These are phyloP conservation scores for Lynx canadensis DNA, from an alignment of 2,113 vertebrate genomes.

Conservation along the genomic window DNA sequence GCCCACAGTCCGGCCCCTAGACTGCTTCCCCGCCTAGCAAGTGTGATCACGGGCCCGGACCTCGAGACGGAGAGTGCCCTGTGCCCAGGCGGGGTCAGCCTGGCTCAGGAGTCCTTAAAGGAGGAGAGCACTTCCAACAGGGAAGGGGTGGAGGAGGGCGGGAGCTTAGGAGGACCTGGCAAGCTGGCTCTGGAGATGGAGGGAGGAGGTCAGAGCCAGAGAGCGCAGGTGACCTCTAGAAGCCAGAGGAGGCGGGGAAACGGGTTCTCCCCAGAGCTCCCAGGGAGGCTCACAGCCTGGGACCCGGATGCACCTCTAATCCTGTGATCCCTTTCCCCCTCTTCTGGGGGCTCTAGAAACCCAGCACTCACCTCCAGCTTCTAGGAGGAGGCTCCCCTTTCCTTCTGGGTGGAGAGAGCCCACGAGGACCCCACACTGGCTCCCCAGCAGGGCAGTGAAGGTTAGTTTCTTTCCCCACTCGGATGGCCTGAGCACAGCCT, in stretches of 20 bases:
- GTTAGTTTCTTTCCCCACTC: no score
- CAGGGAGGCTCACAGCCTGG: neutral
- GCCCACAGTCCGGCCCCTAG: neutral
- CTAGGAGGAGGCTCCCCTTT: neutral
- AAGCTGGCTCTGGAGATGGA: neutral
- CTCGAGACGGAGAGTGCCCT: neutral
- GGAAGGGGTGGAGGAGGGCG: neutral
- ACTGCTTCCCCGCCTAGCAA: neutral
- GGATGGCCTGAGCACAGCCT: no score
- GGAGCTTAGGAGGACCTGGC: neutral
- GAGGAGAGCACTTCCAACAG: neutral
- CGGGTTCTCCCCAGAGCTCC: neutral
- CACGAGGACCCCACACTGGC: neutral
- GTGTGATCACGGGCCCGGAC: neutral
- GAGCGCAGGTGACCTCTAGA: neutral
- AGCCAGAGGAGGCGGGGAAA: neutral
- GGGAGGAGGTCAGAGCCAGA: neutral
- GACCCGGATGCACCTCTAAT: neutral
- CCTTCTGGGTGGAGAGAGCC: neutral
- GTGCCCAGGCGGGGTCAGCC: neutral
- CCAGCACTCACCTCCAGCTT: neutral
- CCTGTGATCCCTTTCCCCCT: neutral
- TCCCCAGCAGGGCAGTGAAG: no score
- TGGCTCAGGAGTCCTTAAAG: neutral
- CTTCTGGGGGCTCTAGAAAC: neutral